Evolutionary conservation across 1,140 invertebrate species (phyloP).

Genomic region (Drosophila athabasca): DNA sequence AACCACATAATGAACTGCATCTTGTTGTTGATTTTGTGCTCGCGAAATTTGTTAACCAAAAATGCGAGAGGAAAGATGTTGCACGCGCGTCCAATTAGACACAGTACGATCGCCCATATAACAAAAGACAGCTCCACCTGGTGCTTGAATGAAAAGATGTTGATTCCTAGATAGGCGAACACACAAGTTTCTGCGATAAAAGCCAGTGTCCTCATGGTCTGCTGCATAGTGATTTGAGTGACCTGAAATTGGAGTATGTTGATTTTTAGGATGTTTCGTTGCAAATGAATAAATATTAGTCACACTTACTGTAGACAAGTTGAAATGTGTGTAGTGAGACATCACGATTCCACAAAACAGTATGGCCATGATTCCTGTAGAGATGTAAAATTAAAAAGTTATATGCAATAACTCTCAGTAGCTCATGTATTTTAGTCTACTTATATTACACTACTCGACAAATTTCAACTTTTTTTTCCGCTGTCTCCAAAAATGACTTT

Average conservation of each 20-base stretch:
- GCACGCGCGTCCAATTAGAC: slow-evolving; percentile 95
- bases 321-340: slow-evolving; percentile 99
- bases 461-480: too few relatives aligned
- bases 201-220: slow-evolving; percentile 98
- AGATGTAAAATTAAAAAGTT: background rate
- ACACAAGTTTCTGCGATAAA: slow-evolving; percentile 99
- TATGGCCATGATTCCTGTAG: slow-evolving; percentile 96
- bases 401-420: background rate
- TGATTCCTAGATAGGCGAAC: slow-evolving; percentile 99
- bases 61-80: slow-evolving; percentile 98
- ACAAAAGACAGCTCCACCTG: slow-evolving; percentile 92
- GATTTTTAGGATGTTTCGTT: too few relatives aligned
- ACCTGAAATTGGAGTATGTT: slow-evolving; percentile 84
- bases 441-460: too few relatives aligned
- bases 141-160: slow-evolving; percentile 98
- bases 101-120: slow-evolving; percentile 96
- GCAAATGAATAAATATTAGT: too few relatives aligned
- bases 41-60: slow-evolving; percentile 97
- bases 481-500: too few relatives aligned
- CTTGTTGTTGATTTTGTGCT: slow-evolving; percentile 98
- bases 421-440: too few relatives aligned
- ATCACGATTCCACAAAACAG: slow-evolving; percentile 99
- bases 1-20: slow-evolving; percentile 99
- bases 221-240: slow-evolving; percentile 99
- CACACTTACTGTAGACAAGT: slow-evolving; percentile 91